phyloP scores from a whole-genome alignment of 2,888 invertebrate species.

The Venustoraphidia nigricollis region DNA sequence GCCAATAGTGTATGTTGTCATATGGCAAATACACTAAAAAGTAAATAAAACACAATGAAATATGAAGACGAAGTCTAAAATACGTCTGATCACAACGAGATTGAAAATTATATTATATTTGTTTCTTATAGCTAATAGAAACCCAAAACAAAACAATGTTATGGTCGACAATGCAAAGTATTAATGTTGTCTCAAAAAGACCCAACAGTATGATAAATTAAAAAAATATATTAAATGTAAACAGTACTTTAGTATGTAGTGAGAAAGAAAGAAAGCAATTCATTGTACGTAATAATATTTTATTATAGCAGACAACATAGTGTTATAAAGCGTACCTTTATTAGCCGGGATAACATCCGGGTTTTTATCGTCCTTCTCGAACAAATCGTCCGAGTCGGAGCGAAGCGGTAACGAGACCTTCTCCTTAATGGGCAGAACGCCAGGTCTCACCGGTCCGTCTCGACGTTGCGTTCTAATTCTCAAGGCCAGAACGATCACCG shows the following conservation, averaged over 20 bases:
- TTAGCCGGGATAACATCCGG: slow-evolving; percentile 79
- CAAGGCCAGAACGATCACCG: slow-evolving; percentile 44
- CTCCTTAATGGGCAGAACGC: slow-evolving; percentile 41
- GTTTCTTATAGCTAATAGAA: too few species aligned
- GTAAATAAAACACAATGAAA: too few species aligned
- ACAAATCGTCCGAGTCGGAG: slow-evolving; percentile 50
- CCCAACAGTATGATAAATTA: too few species aligned
- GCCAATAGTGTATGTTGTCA: too few species aligned
- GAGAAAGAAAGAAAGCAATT: not conserved
- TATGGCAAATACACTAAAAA: too few species aligned
- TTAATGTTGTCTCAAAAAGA: too few species aligned
- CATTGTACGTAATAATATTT: not conserved
- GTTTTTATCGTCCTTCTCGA: slow-evolving; percentile 69
- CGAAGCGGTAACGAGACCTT: slow-evolving; percentile 50
- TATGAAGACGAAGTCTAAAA: too few species aligned
- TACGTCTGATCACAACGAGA: too few species aligned
- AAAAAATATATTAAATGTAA: not conserved
- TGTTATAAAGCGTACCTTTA: slow-evolving; percentile 46
- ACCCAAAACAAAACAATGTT: too few species aligned
- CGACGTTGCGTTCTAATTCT: slow-evolving; percentile 39
- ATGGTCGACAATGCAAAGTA: too few species aligned
- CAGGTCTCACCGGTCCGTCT: slow-evolving; percentile 24
- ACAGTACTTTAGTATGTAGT: not conserved
- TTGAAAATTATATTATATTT: too few species aligned
- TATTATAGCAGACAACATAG: slow-evolving; percentile 1